These are phyloP conservation scores for Triplophysa rosa DNA, from an alignment of 2,113 vertebrate genomes.

Conservation along the genomic window DNA sequence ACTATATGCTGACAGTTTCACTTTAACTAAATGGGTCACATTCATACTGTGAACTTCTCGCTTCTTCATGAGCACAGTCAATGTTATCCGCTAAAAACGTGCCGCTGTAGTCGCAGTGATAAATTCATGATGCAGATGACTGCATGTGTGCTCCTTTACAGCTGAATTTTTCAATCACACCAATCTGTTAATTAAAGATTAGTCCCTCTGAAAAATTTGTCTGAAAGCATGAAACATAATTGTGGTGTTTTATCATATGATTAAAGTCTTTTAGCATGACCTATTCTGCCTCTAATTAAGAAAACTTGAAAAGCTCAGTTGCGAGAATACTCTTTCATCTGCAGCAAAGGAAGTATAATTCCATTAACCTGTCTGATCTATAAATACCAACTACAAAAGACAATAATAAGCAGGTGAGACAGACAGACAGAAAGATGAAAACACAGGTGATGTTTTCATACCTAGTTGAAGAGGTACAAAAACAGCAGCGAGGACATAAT, in stretches of 20 bases:
- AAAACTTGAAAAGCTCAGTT: slow-evolving; percentile 32
- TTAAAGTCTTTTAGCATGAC: neutral
- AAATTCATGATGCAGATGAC: slow-evolving; percentile 11
- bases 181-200: slow-evolving; percentile 4
- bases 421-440: neutral
- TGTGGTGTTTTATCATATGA: slow-evolving; percentile 24
- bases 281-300: slow-evolving; percentile 29
- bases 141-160: neutral
- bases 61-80: slow-evolving; percentile 4
- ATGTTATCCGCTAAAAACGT: neutral
- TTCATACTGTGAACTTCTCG: slow-evolving; percentile 11
- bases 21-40: slow-evolving; percentile 18
- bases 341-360: slow-evolving; percentile 24
- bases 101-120: slow-evolving; percentile 28
- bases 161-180: slow-evolving; percentile 18
- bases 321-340: slow-evolving; percentile 32
- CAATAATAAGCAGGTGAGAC: slow-evolving; percentile 51
- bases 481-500: neutral
- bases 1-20: slow-evolving; percentile 12
- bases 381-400: slow-evolving; percentile 46
- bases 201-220: slow-evolving; percentile 18
- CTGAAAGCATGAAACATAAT: slow-evolving; percentile 26
- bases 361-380: slow-evolving; percentile 17
- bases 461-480: neutral
- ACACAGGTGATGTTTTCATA: neutral